A percentile compares a stretch with the other conserved stretches of the same genome.
These are phyloP conservation scores for Cydia fagiglandana DNA, from an alignment of 1,140 invertebrate genomes.

Conservation along the genomic window DNA sequence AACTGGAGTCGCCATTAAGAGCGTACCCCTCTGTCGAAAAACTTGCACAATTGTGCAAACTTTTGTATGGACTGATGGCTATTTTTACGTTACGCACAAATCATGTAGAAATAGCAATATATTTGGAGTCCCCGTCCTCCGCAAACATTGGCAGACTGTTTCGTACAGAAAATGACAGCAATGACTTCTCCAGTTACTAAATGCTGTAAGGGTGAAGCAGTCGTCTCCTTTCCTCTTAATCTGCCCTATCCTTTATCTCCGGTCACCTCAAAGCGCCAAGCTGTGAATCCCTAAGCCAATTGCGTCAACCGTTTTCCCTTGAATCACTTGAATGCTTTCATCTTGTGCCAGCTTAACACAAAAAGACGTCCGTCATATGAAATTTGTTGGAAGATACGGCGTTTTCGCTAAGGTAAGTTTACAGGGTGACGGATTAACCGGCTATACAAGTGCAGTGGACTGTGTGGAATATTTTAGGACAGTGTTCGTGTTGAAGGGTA, in stretches of 20 bases:
- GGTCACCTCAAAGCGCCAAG: conserved; percentile 6
- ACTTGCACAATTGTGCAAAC: too few relatives aligned
- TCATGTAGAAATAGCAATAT: too few relatives aligned
- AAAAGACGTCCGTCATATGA: not conserved
- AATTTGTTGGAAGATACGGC: not conserved
- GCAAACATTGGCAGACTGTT: too few relatives aligned
- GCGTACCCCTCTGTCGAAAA: too few relatives aligned
- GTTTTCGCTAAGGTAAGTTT: not conserved
- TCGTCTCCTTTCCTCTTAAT: not conserved
- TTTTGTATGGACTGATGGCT: too few relatives aligned
- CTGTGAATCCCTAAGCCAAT: conserved; percentile 15
- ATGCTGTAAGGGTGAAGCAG: not conserved
- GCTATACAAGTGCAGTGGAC: not conserved
- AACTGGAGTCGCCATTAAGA: too few relatives aligned
- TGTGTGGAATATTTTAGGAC: conserved; percentile 11
- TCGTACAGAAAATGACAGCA: too few relatives aligned
- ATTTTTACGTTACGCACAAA: too few relatives aligned
- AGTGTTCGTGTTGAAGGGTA: not conserved
- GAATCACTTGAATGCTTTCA: not conserved
- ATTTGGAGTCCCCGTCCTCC: too few relatives aligned
- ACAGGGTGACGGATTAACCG: not conserved
- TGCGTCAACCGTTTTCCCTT: not conserved
- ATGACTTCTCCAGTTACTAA: too few relatives aligned
- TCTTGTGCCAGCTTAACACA: not conserved
- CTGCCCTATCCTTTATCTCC: conserved; percentile 6